phyloP scores from a whole-genome alignment of 2,797 vertebrate genomes.

The Eidolon dupreanum region DNA sequence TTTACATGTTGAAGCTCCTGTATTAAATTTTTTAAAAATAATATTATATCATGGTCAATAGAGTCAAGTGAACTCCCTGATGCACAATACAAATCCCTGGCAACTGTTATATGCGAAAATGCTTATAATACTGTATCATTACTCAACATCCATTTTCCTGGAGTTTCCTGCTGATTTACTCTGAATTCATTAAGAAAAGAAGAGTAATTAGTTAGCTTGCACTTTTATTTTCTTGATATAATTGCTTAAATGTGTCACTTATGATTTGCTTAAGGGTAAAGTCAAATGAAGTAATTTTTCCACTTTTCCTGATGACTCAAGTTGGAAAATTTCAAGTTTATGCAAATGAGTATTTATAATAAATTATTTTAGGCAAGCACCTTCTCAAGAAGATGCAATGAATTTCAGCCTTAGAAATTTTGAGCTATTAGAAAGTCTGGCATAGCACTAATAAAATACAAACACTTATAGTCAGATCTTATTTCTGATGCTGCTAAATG shows the following conservation, averaged over 20 bases:
- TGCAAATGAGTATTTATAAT: constrained; percentile 54
- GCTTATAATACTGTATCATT: background rate
- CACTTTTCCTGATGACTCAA: constrained; percentile 45
- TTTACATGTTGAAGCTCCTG: background rate
- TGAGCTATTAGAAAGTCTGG: constrained; percentile 79
- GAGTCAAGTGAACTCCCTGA: constrained; percentile 11
- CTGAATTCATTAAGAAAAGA: constrained; percentile 69
- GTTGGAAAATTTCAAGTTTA: constrained; percentile 52
- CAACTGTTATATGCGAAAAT: background rate
- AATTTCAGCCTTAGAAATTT: constrained; percentile 80
- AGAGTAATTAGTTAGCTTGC: constrained; percentile 61
- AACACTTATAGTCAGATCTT: constrained; percentile 86
- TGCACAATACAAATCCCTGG: background rate
- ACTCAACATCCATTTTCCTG: constrained; percentile 41
- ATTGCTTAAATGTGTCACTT: constrained; percentile 79
- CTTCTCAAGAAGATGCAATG: constrained; percentile 63
- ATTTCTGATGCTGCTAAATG: constrained; percentile 87
- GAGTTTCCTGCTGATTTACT: constrained; percentile 73
- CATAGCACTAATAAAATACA: constrained; percentile 86
- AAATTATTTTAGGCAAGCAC: background rate
- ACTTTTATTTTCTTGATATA: constrained; percentile 70
- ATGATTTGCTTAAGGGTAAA: constrained; percentile 71
- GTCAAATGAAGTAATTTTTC: constrained; percentile 61
- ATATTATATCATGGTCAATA: background rate
- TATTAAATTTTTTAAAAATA: background rate